These are phyloP conservation scores for Lingula anatina DNA, from an alignment of 2,888 invertebrate genomes.

Conservation along the genomic window DNA sequence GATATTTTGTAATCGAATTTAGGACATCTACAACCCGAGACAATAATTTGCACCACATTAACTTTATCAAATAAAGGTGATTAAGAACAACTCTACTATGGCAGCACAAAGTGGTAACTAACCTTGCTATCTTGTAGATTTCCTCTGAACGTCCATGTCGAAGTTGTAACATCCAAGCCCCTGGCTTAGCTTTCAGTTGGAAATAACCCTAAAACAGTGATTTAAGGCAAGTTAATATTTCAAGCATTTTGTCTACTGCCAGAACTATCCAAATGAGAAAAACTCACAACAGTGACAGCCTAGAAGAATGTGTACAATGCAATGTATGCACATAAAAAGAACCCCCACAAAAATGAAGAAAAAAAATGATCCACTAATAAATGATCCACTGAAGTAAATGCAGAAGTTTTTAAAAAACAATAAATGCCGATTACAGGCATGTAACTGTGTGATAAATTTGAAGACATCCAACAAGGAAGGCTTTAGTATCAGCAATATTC, in stretches of 20 bases:
- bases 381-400: too few species aligned
- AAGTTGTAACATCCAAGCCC: constrained; percentile 85
- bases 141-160: constrained; percentile 91
- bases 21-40: neutral
- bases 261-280: too few species aligned
- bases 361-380: too few species aligned
- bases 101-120: constrained; percentile 12
- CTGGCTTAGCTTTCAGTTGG: constrained; percentile 95
- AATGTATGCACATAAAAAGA: neutral
- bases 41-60: neutral
- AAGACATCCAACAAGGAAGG: too few species aligned
- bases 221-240: too few species aligned
- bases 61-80: too few species aligned
- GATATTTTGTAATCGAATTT: neutral
- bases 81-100: too few species aligned
- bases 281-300: neutral
- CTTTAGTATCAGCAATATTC: too few species aligned
- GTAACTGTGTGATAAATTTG: too few species aligned
- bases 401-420: too few species aligned
- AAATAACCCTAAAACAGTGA: constrained; percentile 85
- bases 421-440: too few species aligned
- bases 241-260: too few species aligned
- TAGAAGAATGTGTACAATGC: neutral
- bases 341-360: neutral
- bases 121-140: constrained; percentile 78